These are phyloP conservation scores for Malurus melanocephalus DNA, from an alignment of 2,113 vertebrate species.

Conservation along the genomic window DNA sequence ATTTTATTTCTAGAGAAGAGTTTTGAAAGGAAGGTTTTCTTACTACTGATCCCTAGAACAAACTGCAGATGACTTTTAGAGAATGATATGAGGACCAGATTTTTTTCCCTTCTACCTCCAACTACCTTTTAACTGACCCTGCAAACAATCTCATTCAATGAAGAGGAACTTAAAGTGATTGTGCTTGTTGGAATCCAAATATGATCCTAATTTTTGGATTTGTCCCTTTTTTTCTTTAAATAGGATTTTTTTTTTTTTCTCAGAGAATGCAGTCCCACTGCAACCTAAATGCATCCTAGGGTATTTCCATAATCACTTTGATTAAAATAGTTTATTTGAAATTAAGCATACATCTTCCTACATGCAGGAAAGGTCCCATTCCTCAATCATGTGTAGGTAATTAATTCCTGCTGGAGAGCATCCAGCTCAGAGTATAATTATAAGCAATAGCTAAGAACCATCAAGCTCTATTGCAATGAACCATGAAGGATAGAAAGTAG, in stretches of 20 bases:
- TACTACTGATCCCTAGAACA: slow-evolving; percentile 2
- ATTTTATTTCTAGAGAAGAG: background rate
- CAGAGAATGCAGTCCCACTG: background rate
- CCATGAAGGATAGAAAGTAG: background rate
- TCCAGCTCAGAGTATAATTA: background rate
- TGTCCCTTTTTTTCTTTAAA: background rate
- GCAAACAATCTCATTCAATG: background rate
- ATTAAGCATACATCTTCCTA: background rate
- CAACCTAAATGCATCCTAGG: background rate
- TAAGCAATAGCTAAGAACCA: background rate
- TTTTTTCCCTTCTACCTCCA: background rate
- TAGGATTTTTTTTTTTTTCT: background rate
- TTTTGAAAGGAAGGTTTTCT: background rate
- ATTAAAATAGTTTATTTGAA: background rate
- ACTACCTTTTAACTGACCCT: background rate
- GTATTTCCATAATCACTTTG: background rate
- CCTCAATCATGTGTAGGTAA: background rate
- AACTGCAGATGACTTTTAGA: background rate
- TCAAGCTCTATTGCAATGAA: background rate
- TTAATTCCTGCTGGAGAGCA: background rate
- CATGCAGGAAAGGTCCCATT: background rate
- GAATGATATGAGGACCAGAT: background rate
- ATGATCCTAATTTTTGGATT: background rate
- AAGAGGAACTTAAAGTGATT: background rate
- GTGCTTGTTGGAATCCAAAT: background rate